Evolutionary conservation across 1,140 invertebrate species (phyloP), one percentile per base, ranked within the genome.

Genomic region (Psilanteris sp.): DNA sequence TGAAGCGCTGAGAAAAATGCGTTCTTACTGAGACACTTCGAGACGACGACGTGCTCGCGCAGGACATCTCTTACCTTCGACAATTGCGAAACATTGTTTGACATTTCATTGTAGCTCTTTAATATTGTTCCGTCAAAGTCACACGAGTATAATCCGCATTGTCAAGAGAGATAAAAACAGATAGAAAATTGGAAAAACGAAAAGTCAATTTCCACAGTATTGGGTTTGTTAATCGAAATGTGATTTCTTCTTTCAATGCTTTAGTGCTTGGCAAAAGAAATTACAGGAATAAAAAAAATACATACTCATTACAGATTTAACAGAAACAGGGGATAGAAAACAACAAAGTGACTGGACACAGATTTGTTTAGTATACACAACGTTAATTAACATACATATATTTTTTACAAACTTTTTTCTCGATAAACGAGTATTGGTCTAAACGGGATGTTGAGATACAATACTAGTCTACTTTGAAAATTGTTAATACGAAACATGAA

Each of bases 191-290:
- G 27, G 67, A 8, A 72, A 77, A 72, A 55, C 61, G 41, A 54
- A 55, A 62, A 67, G 37, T 77, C 39, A 67, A 39, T 57, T n/a
- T 73, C 31, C 11, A 61, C 24, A 72, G 43, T 55, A 18, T 71
- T 83, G 85, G 81, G 82, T 86, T 87, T 86, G 82, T 87, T 86
- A 88, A 86, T 86, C 43, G 75, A 80, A 82, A 80, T 36, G 31
- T 18, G 24, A 3, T 75, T 29, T 27, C 4, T 44, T 4, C 13
- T 32, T 14, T 5, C 27, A n/a, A n/a, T n/a, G n/a, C 15, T 20
- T 34, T 11, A 26, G 44, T 2, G 20, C 22, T 4, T 27, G 13
- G n/a, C n/a, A n/a, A n/a, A n/a, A n/a, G n/a, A n/a, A n/a, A n/a
- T n/a, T n/a, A n/a, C n/a, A n/a, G n/a, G n/a, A n/a, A n/a, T n/a